These are phyloP conservation scores for Dasysyrphus albostriatus DNA, from an alignment of 2,888 invertebrate genomes.

Conservation along the genomic window DNA sequence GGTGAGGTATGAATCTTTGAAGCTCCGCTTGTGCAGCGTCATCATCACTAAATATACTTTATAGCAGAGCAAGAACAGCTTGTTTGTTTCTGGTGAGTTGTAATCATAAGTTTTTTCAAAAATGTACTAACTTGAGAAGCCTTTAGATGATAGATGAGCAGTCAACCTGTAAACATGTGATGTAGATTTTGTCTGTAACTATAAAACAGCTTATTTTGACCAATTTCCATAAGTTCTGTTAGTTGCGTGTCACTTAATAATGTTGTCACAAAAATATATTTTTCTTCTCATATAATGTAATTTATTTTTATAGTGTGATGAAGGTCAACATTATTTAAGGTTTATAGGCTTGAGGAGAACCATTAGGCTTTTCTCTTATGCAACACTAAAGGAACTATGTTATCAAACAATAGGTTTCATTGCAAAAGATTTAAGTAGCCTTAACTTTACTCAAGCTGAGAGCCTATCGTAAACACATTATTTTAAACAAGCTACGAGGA, in stretches of 20 bases:
- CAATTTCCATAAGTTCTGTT: not conserved
- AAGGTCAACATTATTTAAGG: not conserved
- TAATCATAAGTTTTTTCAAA: too few relatives aligned
- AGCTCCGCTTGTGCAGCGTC: too few relatives aligned
- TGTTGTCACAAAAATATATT: not conserved
- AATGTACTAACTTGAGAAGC: too few relatives aligned
- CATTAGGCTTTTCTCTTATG: not conserved
- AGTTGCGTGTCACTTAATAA: not conserved
- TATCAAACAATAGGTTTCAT: not conserved
- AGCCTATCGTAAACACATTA: not conserved
- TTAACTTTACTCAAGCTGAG: not conserved
- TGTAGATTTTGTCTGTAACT: too few relatives aligned
- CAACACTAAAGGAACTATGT: conserved; percentile 2
- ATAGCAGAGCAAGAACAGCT: too few relatives aligned
- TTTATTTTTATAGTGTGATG: not conserved
- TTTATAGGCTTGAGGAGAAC: not conserved
- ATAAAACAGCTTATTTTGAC: not conserved
- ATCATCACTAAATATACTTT: too few relatives aligned
- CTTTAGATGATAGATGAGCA: too few relatives aligned
- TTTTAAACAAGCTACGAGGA: not conserved
- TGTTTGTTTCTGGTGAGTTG: too few relatives aligned
- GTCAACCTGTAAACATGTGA: too few relatives aligned
- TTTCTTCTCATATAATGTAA: not conserved
- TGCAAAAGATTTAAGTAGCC: not conserved
- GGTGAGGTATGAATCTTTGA: too few relatives aligned